Evolutionary conservation across 2,113 vertebrate genomes (phyloP), one percentile per base, ranked within the genome.

Genomic region (Cyanoliseus patagonus): DNA sequence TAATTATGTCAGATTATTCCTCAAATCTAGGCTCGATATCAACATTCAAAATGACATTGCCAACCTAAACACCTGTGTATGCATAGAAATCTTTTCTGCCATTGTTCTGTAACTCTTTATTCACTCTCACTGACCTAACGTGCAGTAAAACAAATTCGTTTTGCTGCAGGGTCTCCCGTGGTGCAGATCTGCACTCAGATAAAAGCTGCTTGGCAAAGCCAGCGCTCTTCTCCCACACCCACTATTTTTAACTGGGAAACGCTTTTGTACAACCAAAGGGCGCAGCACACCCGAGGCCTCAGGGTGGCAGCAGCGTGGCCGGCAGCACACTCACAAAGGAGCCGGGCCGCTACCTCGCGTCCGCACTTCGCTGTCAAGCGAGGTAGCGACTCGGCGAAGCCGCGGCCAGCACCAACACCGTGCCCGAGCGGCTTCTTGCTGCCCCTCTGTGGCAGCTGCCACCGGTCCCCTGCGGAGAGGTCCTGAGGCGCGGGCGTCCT

Each of bases 241-340:
- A 7, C 44, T 19, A 0, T 33, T 31, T 68, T 33, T 7, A 61
- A 23, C 10, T 2, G 31, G 51, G 53, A n/a, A 11, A 3, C 0
- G 2, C 1, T 7, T 41, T 5, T 9, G 52, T 35, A 7, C 37
- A 49, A 18, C 2, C 23, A 6, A 13, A 4, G 7, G 55, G 57
- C 51, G n/a, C 11, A 3, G 22, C 1, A 0, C 8, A 0, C 22
- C 0, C 1, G 8, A 19, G 63, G 63, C 86, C 47, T 9, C 8
- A 0, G 27, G 83, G 51, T 3, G 22, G 76, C 79, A 17, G 84
- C 0, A 6, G 33, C 3, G 13, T 6, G 57, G 63, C 8, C 1
- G 5, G 73, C 55, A n/a, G 72, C 31, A 9, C 17, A 2, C 0
- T 25, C 61, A 37, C 35, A 15, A 3, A 39, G 17, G 88, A 12